These are phyloP conservation scores for Actinostola sp. DNA, from an alignment of 92 coral and sea anemone genomes.

Conservation along the genomic window DNA sequence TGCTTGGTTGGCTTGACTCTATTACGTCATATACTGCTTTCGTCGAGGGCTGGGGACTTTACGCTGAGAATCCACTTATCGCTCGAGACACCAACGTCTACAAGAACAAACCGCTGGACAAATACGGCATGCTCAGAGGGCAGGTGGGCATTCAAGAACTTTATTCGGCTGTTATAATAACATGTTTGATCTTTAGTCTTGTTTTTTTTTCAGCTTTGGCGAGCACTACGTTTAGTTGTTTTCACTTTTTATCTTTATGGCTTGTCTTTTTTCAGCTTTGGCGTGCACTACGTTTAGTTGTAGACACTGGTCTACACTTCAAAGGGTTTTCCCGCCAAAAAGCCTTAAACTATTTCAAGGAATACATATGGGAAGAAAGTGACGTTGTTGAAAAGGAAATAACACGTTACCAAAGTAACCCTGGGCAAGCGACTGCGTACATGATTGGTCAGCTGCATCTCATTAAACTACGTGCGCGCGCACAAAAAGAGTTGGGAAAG, in stretches of 20 bases:
- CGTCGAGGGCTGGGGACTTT: conserved; percentile 94
- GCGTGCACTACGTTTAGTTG: conserved; percentile 90
- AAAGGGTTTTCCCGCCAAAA: conserved; percentile 65
- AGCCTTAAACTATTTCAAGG: conserved; percentile 60
- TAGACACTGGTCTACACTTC: conserved; percentile 87
- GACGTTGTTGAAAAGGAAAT: conserved; percentile 82
- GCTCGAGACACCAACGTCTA: conserved; percentile 79
- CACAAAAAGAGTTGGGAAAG: conserved; percentile 54
- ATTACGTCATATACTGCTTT: conserved; percentile 82
- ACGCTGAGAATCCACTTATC: conserved; percentile 89
- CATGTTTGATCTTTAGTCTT: not conserved
- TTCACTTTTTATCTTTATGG: too few relatives aligned
- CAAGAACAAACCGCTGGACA: conserved; percentile 76
- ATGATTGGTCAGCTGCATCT: conserved; percentile 86
- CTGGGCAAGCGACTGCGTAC: conserved; percentile 94
- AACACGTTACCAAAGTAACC: conserved; percentile 90
- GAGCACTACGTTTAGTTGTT: conserved; percentile 85
- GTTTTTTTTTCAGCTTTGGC: conserved; percentile 72
- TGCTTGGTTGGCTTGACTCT: conserved; percentile 78
- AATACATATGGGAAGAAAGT: conserved; percentile 79
- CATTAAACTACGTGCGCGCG: conserved; percentile 70
- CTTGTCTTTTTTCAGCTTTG: conserved; percentile 75
- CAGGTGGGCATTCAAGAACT: conserved; percentile 56
- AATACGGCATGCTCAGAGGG: conserved; percentile 93
- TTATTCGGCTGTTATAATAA: not conserved